A percentile compares a stretch with the other conserved stretches of the same genome.
Evolutionary conservation across 2,888 invertebrate species (phyloP).

Genomic region (Cremastobaeus sp.): DNA sequence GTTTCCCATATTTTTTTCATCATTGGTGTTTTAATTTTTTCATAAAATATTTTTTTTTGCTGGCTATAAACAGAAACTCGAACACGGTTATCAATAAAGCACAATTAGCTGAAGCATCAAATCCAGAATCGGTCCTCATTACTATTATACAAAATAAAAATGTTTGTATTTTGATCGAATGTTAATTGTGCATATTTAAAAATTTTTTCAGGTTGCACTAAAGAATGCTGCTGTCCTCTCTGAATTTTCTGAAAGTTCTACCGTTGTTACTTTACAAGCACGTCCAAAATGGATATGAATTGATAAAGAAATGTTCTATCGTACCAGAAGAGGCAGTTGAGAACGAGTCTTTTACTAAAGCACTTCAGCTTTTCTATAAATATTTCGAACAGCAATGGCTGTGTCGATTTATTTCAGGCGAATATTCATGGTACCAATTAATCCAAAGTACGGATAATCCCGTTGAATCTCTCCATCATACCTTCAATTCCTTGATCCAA

Average conservation of each 20-base stretch:
- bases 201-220: not conserved
- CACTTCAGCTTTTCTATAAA: not conserved
- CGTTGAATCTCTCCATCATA: not conserved
- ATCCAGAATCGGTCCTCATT: not conserved
- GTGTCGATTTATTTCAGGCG: not conserved
- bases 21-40: not conserved
- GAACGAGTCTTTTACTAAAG: not conserved
- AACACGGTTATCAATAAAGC: not conserved
- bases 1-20: too few relatives aligned
- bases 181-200: not conserved
- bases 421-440: not conserved
- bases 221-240: not conserved
- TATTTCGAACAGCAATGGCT: slow-evolving; percentile 1
- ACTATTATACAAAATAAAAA: too few relatives aligned
- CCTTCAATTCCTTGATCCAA: not conserved
- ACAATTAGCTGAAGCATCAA: not conserved
- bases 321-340: not conserved
- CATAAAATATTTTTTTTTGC: not conserved
- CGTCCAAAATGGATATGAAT: not conserved
- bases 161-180: too few relatives aligned
- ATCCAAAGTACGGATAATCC: not conserved
- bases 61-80: not conserved
- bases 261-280: not conserved
- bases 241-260: not conserved
- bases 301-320: not conserved